phyloP scores from a whole-genome alignment of 2,797 vertebrate genomes.

The Acrossocheilus fasciatus region DNA sequence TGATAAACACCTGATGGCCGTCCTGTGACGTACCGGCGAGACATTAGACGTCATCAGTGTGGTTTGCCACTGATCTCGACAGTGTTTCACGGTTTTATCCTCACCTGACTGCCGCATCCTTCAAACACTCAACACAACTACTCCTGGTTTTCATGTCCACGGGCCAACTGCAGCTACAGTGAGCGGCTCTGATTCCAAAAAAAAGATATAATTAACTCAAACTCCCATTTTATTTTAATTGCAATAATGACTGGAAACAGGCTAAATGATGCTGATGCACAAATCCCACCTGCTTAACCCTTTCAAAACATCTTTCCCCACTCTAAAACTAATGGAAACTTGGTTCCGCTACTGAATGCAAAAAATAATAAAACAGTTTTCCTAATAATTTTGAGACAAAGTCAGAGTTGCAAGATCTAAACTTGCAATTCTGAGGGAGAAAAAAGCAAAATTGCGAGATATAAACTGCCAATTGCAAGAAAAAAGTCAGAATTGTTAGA shows the following conservation, averaged over 20 bases:
- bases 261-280: neutral
- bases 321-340: neutral
- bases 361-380: neutral
- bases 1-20: neutral
- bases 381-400: neutral
- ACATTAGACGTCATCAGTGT: neutral
- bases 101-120: neutral
- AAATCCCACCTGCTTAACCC: neutral
- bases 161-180: neutral
- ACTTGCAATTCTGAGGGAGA: neutral
- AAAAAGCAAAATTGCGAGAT: neutral
- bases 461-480: neutral
- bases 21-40: slow-evolving; percentile 15
- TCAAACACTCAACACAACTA: neutral
- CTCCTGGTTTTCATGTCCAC: neutral
- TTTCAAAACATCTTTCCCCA: neutral
- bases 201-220: too few relatives aligned
- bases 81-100: neutral
- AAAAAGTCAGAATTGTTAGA: neutral
- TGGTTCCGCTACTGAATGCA: neutral
- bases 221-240: neutral
- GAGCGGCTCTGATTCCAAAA: neutral
- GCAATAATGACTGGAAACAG: neutral
- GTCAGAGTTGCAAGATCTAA: neutral
- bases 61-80: neutral